A percentile compares a stretch with the other conserved stretches of the same genome.
Evolutionary conservation across 2,113 vertebrate genomes (phyloP).

Genomic region (Centropus unirufus): DNA sequence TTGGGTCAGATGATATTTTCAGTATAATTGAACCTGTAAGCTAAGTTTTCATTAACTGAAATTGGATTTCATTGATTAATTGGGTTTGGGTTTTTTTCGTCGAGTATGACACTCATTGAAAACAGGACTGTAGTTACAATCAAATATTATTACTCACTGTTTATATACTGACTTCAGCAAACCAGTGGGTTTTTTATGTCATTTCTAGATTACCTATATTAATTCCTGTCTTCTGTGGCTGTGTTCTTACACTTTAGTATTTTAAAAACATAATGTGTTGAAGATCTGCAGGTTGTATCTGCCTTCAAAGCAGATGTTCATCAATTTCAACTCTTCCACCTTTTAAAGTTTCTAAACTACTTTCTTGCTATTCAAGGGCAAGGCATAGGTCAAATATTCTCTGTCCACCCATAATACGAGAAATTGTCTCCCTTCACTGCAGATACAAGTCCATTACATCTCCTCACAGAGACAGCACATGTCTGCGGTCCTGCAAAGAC

Average conservation of each 20-base stretch:
- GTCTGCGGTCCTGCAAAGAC: neutral
- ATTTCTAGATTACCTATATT: neutral
- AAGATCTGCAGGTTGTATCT: accelerated
- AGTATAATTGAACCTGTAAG: neutral
- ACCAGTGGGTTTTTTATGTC: neutral
- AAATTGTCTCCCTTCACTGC: neutral
- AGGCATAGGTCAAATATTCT: neutral
- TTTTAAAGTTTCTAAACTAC: neutral
- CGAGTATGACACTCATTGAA: neutral
- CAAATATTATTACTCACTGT: neutral
- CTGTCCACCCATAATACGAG: neutral
- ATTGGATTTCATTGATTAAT: neutral
- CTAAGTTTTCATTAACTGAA: neutral
- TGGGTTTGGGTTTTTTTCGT: neutral
- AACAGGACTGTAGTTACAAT: neutral
- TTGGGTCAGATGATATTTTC: accelerated
- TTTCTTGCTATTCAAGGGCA: neutral
- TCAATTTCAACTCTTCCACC: neutral
- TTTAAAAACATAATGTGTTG: neutral
- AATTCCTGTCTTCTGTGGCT: neutral
- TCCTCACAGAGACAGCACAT: neutral
- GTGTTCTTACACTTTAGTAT: neutral
- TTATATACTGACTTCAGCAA: neutral
- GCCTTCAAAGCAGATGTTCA: neutral
- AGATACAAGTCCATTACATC: neutral